A percentile compares a stretch with the other conserved stretches of the same genome.
Conservation (phyloP, 2,797 vertebrate genomes). For the Poecilia wingei region DNA sequence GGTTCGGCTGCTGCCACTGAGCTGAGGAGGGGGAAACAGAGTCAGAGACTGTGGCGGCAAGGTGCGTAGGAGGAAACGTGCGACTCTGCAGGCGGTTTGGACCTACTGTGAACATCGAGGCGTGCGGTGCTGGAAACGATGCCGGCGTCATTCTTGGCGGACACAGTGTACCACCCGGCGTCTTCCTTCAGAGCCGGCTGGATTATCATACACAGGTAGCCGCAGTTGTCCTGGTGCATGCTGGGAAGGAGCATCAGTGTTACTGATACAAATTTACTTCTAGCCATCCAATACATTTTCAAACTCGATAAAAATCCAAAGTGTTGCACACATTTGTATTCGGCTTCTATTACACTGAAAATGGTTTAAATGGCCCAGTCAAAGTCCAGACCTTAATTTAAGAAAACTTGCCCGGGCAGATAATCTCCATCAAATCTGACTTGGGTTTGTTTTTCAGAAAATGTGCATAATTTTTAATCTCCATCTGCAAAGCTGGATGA, state of each 20-base stretch:
- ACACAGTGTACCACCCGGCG: constrained; percentile 97
- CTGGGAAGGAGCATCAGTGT: constrained; percentile 68
- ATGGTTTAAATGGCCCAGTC: neutral
- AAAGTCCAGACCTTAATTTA: neutral
- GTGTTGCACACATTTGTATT: neutral
- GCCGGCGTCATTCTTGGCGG: constrained; percentile 97
- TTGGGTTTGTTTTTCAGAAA: neutral
- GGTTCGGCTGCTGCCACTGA: constrained; percentile 95
- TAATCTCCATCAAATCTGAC: neutral
- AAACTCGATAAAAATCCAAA: neutral
- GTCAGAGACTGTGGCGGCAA: neutral
- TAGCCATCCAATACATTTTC: neutral
- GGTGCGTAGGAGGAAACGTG: accelerated
- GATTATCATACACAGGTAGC: constrained; percentile 98
- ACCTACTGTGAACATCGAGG: constrained; percentile 92
- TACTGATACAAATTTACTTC: neutral
- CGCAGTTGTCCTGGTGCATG: constrained; percentile 98
- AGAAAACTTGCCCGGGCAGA: neutral
- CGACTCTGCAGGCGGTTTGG: neutral
- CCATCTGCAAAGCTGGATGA: neutral
- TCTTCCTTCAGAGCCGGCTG: constrained; percentile 96
- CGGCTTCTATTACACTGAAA: neutral
- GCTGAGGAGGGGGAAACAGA: constrained; percentile 71
- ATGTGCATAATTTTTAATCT: neutral
- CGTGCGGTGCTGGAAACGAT: constrained; percentile 97